Conservation (phyloP, 2,888 invertebrate species). For the Leptopilina syphax region DNA sequence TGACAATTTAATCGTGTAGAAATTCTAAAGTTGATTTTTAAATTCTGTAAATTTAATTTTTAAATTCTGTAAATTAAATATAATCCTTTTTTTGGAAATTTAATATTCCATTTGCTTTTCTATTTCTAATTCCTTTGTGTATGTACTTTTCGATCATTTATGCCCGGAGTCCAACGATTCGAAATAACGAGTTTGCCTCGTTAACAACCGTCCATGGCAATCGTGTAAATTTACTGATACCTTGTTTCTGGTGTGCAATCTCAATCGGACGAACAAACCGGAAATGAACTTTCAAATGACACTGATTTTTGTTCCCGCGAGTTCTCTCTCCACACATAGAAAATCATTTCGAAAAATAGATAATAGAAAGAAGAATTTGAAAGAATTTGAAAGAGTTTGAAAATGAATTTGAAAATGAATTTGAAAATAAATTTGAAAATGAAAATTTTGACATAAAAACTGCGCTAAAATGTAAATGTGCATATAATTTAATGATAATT, state of each 20-base stretch:
- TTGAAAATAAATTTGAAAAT: no score
- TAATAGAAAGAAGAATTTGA: background rate
- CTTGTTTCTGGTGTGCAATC: background rate
- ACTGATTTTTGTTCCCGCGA: background rate
- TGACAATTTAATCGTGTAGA: no score
- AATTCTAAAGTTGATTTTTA: no score
- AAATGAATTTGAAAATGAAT: no score
- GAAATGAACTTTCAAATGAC: constrained; percentile 30
- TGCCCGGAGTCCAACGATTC: constrained; percentile 11
- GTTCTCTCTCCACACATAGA: background rate
- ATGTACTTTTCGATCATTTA: constrained; percentile 13
- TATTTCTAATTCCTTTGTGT: constrained; percentile 15
- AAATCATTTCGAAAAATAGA: background rate
- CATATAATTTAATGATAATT: no score
- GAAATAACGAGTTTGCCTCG: constrained; percentile 37
- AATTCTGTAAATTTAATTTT: no score
- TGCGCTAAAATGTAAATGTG: no score
- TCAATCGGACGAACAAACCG: constrained; percentile 17
- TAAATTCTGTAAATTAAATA: background rate
- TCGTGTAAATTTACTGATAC: constrained; percentile 32
- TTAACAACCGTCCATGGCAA: constrained; percentile 9
- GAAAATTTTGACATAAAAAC: no score
- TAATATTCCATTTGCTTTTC: constrained; percentile 1
- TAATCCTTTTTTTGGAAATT: no score
- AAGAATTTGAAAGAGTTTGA: no score